These are phyloP conservation scores for Apomyelois bistriatella DNA, from an alignment of 2,888 invertebrate species.

Conservation along the genomic window DNA sequence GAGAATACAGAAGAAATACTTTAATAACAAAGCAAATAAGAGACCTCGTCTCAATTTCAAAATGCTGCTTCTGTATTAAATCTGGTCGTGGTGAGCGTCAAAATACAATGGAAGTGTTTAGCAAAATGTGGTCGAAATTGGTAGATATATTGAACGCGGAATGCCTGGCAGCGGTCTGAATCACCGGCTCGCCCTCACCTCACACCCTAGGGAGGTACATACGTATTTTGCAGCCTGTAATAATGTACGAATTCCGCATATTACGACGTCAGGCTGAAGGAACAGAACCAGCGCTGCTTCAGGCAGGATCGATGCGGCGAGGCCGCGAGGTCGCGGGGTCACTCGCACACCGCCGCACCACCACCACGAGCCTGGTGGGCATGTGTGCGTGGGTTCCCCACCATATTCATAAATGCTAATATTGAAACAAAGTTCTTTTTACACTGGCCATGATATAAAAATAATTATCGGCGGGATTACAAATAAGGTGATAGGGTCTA, in stretches of 20 bases:
- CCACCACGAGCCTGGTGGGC: not conserved
- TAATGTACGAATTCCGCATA: not conserved
- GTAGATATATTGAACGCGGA: no score
- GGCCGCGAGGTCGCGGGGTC: slow-evolving; percentile 2
- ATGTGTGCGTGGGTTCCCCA: not conserved
- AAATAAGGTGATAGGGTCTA: no score
- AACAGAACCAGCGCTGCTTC: not conserved
- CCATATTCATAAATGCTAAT: not conserved
- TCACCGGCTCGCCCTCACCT: not conserved
- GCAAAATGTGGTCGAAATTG: not conserved
- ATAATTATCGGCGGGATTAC: no score
- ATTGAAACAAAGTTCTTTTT: not conserved
- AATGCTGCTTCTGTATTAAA: no score
- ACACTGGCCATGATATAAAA: no score
- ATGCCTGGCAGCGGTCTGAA: not conserved
- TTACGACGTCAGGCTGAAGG: not conserved
- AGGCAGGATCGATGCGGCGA: slow-evolving; percentile 2
- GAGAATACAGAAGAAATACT: no score
- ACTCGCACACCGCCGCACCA: not conserved
- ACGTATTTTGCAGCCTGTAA: not conserved
- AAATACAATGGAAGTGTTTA: no score
- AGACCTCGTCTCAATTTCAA: no score
- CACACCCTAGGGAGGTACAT: not conserved
- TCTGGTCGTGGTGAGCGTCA: no score
- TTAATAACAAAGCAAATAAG: no score